A percentile compares a stretch with the other conserved stretches of the same genome.
These are phyloP conservation scores for Cyanoramphus novaezelandiae DNA, from an alignment of 2,113 vertebrate genomes.

Conservation along the genomic window DNA sequence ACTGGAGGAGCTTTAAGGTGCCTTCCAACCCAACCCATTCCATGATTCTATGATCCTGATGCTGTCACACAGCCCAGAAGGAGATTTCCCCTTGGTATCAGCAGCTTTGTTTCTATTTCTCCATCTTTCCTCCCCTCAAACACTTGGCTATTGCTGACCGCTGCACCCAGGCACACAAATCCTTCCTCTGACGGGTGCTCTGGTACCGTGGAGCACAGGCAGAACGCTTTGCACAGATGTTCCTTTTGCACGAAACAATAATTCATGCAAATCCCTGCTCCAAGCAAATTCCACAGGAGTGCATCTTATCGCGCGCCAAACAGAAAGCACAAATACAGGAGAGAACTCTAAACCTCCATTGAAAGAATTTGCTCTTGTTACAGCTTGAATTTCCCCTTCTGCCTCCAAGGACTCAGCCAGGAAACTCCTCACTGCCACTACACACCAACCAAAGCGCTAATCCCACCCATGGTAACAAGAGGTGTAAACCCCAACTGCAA, in stretches of 20 bases:
- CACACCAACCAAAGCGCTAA: background rate
- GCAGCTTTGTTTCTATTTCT: background rate
- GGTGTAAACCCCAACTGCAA: background rate
- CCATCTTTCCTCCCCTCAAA: background rate
- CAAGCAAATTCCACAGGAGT: conserved; percentile 46
- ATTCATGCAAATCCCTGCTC: conserved; percentile 62
- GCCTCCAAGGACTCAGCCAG: background rate
- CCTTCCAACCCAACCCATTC: background rate
- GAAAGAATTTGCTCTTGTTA: conserved; percentile 47
- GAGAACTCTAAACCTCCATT: background rate
- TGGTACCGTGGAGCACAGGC: accelerated
- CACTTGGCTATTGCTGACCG: background rate
- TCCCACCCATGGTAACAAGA: background rate
- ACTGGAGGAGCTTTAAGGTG: background rate
- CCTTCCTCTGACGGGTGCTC: background rate
- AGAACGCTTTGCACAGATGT: background rate
- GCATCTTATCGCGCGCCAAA: conserved; percentile 45
- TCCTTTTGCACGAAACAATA: background rate
- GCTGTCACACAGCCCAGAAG: background rate
- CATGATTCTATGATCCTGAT: background rate
- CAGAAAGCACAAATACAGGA: background rate
- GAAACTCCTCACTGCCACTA: background rate
- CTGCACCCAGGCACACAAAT: background rate
- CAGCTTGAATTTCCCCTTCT: conserved; percentile 43
- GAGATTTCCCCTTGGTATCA: background rate